Percentiles rank a stretch among this genome's conserved stretches.
phyloP scores from a whole-genome alignment of 2,797 vertebrate genomes.

The Balearica regulorum region DNA sequence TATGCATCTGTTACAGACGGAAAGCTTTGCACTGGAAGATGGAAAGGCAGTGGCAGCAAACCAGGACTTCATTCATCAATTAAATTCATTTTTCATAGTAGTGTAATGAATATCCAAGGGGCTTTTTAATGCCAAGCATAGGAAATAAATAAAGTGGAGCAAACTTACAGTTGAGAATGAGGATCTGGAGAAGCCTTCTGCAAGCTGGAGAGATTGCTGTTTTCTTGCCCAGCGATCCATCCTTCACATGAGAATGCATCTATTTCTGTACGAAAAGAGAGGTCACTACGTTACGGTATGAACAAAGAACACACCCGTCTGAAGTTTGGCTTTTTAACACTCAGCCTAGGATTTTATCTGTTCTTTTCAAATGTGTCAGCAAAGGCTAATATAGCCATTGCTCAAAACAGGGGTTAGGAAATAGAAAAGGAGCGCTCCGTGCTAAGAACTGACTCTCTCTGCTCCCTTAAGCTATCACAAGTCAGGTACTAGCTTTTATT shows the following conservation, averaged over 20 bases:
- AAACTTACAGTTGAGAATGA: background rate
- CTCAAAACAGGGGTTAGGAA: background rate
- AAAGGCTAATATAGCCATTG: background rate
- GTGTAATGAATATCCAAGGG: background rate
- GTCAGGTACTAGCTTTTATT: background rate
- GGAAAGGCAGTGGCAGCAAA: slow-evolving; percentile 22
- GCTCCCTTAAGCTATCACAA: background rate
- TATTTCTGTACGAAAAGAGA: background rate
- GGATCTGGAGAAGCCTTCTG: background rate
- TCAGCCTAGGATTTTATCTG: background rate
- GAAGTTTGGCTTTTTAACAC: background rate
- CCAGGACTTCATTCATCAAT: slow-evolving; percentile 36
- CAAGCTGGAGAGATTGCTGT: background rate
- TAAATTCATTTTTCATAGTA: slow-evolving; percentile 29
- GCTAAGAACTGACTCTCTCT: background rate
- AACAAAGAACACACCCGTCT: background rate
- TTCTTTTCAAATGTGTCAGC: background rate
- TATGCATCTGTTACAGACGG: background rate
- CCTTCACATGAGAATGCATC: background rate
- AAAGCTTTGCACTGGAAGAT: background rate
- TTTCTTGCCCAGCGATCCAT: background rate
- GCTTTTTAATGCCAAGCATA: background rate
- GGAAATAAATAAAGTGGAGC: background rate
- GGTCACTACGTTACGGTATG: accelerated
- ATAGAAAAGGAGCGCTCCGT: accelerated